Conservation (phyloP, 2,888 invertebrate genomes). For the Chromoteleia sp. region DNA sequence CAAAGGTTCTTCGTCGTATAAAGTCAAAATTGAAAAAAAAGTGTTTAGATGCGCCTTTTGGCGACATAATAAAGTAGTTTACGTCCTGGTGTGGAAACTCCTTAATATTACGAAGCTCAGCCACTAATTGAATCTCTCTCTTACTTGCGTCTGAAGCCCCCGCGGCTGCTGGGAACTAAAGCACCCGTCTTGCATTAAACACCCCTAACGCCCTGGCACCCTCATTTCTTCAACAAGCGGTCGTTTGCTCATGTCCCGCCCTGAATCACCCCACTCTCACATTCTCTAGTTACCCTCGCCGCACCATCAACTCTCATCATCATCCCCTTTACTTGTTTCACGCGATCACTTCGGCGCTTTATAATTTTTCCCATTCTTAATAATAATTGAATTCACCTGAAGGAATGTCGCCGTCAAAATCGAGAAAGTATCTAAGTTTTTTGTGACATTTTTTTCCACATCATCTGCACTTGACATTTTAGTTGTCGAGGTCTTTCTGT, state of each 20-base stretch:
- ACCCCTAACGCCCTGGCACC: slow-evolving; percentile 83
- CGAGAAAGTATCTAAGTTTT: no score
- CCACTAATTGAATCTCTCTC: slow-evolving; percentile 84
- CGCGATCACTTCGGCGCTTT: slow-evolving; percentile 50
- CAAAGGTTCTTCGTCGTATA: no score
- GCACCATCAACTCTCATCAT: slow-evolving; percentile 65
- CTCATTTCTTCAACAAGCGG: slow-evolving; percentile 79
- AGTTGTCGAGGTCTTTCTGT: no score
- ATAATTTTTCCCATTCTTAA: slow-evolving; percentile 50
- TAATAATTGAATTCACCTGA: slow-evolving; percentile 61
- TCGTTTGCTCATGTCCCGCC: slow-evolving; percentile 74
- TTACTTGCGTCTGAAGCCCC: slow-evolving; percentile 83
- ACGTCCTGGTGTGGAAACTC: slow-evolving; percentile 80
- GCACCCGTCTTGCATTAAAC: slow-evolving; percentile 84
- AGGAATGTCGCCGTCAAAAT: no score
- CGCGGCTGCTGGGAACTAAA: slow-evolving; percentile 83
- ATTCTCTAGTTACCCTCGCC: slow-evolving; percentile 54
- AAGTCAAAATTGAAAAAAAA: slow-evolving; percentile 30
- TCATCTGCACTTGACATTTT: no score
- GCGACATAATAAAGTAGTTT: slow-evolving; percentile 62
- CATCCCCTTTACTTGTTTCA: slow-evolving; percentile 51
- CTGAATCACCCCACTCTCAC: slow-evolving; percentile 65
- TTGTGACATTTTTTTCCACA: no score
- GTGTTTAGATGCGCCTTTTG: slow-evolving; percentile 49
- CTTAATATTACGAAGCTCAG: slow-evolving; percentile 84